Evolutionary conservation across 2,888 invertebrate genomes (phyloP).

Genomic region (Yponomeuta sedellus): DNA sequence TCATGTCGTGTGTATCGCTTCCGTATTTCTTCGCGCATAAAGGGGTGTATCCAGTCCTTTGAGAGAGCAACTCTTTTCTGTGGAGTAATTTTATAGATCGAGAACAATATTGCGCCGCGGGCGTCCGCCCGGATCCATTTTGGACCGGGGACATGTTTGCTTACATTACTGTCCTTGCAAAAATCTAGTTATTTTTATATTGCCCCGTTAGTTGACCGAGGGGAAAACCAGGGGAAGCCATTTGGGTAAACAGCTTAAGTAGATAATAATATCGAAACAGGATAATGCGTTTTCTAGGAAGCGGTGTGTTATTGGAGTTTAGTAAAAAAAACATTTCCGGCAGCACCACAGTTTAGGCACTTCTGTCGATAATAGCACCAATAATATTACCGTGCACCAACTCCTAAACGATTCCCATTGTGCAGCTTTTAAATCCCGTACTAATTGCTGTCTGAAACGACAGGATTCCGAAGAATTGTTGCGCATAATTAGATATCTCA

Average conservation of each 20-base stretch:
- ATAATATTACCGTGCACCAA: too few relatives aligned
- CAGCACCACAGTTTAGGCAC: too few relatives aligned
- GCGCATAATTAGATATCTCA: too few relatives aligned
- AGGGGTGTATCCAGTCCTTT: slow-evolving; percentile 32
- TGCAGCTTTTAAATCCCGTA: too few relatives aligned
- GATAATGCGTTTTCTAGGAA: background rate
- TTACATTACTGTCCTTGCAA: slow-evolving; percentile 7
- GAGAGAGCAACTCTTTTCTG: slow-evolving; percentile 38
- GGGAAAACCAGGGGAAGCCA: background rate
- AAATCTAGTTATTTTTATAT: slow-evolving; percentile 3
- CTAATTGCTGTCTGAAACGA: too few relatives aligned
- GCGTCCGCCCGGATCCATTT: slow-evolving; percentile 25
- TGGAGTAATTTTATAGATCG: slow-evolving; percentile 52
- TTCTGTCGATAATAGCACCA: too few relatives aligned
- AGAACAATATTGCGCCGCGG: slow-evolving; percentile 44
- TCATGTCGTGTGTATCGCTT: background rate
- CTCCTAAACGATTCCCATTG: too few relatives aligned
- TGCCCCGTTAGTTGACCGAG: background rate
- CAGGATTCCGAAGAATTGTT: too few relatives aligned
- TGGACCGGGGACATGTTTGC: slow-evolving; percentile 10
- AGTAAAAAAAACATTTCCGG: too few relatives aligned
- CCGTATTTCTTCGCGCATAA: slow-evolving; percentile 8
- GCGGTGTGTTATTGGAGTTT: background rate
- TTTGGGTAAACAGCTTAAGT: background rate
- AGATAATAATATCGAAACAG: background rate